A percentile compares a stretch with the other conserved stretches of the same genome.
Evolutionary conservation across 1,140 invertebrate genomes (phyloP).

Genomic region (Teleopsis dalmanni): DNA sequence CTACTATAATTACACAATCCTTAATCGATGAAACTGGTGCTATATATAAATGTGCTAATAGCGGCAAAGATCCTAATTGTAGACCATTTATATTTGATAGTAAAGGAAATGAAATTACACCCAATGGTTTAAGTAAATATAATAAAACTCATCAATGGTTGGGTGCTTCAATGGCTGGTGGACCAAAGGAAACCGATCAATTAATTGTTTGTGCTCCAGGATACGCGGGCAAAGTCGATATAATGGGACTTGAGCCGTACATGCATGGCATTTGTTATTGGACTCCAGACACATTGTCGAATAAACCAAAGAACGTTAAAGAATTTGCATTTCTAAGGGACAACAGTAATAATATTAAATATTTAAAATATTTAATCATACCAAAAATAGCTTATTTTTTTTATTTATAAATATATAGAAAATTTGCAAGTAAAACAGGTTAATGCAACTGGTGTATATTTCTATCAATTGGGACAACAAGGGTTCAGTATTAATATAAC

Average conservation of each 20-base stretch:
- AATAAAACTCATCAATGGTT: slow-evolving; percentile 12
- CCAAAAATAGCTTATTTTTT: not conserved
- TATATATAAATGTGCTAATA: slow-evolving; percentile 14
- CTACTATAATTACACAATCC: slow-evolving; percentile 7
- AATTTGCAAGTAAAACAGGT: no score
- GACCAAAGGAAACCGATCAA: slow-evolving; percentile 6
- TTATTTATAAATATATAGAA: slow-evolving; percentile 1
- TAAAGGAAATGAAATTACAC: not conserved
- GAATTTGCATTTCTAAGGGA: slow-evolving; percentile 1
- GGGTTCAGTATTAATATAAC: slow-evolving; percentile 45
- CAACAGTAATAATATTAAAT: not conserved
- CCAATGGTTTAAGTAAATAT: not conserved
- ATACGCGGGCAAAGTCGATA: not conserved
- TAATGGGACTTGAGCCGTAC: slow-evolving; percentile 5
- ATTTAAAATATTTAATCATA: not conserved
- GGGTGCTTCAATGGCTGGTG: slow-evolving; percentile 14
- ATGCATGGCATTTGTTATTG: slow-evolving; percentile 42
- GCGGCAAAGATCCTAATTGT: not conserved
- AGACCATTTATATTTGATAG: slow-evolving; percentile 11
- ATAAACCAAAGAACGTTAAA: not conserved
- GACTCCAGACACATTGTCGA: slow-evolving; percentile 9
- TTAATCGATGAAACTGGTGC: slow-evolving; percentile 12
- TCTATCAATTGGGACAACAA: slow-evolving; percentile 45
- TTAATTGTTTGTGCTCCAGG: slow-evolving; percentile 16
- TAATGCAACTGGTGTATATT: slow-evolving; percentile 6